Evolutionary conservation across 2,888 invertebrate genomes (phyloP).

Genomic region (Tridacna gigas): DNA sequence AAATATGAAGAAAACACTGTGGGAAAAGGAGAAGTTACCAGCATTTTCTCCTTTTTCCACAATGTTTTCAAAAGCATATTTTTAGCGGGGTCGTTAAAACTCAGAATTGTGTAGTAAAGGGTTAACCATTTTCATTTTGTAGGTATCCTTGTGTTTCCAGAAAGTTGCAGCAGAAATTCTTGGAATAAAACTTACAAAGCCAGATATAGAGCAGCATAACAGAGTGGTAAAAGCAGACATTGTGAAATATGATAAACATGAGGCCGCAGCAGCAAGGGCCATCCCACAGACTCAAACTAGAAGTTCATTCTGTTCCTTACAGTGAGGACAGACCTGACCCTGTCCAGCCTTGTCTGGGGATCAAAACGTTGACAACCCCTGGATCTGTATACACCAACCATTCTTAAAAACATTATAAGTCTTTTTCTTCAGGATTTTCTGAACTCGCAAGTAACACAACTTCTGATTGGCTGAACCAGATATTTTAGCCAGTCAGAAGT

Average conservation of each 20-base stretch:
- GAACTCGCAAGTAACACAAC: background rate
- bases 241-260: slow-evolving; percentile 77
- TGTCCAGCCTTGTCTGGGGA: slow-evolving; percentile 70
- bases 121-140: slow-evolving; percentile 37
- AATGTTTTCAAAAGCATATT: no score
- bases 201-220: slow-evolving; percentile 89
- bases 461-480: background rate
- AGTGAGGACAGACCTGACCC: slow-evolving; percentile 46
- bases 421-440: no score
- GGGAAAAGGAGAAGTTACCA: no score
- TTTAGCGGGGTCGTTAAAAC: no score
- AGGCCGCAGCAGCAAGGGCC: slow-evolving; percentile 67
- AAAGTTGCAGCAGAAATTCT: slow-evolving; percentile 90
- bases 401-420: no score
- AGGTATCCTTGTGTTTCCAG: slow-evolving; percentile 87
- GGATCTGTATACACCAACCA: no score
- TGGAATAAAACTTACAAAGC: slow-evolving; percentile 88
- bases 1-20: no score
- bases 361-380: no score
- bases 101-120: no score
- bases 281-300: slow-evolving; percentile 61
- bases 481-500: no score
- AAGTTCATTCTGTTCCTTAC: slow-evolving; percentile 65
- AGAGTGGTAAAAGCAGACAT: slow-evolving; percentile 89
- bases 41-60: no score